Evolutionary conservation across 1,140 invertebrate genomes (phyloP), one percentile per base, ranked within the genome.

Genomic region (Drosophila lacertosa): DNA sequence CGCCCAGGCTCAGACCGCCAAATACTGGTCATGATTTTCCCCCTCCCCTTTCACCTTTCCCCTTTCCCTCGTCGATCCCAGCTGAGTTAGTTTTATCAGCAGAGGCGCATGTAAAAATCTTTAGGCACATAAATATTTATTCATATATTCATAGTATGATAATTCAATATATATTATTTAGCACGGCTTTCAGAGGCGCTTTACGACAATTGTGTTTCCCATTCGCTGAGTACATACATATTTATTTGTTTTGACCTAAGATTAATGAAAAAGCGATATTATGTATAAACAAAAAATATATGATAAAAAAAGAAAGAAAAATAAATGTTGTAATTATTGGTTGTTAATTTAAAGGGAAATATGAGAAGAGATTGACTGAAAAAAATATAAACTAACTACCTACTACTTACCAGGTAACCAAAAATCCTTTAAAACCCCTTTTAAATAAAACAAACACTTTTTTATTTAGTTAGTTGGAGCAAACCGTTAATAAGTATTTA

Each of bases 21-120:
- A 91, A 68, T 91, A 91, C 77, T 91, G 90, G 90, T 78, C 80
- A 42, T 91, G 65, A 90, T 45, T 24, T 13, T 35, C 18, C 40
- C 40, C 4, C 35, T 5, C 9, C 29, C 2, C 10, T 7, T 2
- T 13, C n/a, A n/a, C 44, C 22, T 5, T 13, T 15, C 40, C 16
- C 16, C 40, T 13, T 16, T 4, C 16, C 16, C n/a, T 10, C n/a
- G n/a, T n/a, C n/a, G n/a, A n/a, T n/a, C n/a, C n/a, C n/a, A n/a
- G n/a, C 37, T 24, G 7, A 50, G 29, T 37, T 54, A 55, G 16
- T 33, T 74, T 74, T 63, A 76, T 57, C 71, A 74, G 48, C 55
- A 80, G 69, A 74, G 67, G 75, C 67, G 66, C 47, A 75, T 59
- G 39, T 69, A 64, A 32, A 63, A n/a, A n/a, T n/a, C 60, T 29